phyloP scores from a whole-genome alignment of 2,113 vertebrate genomes.

The Toxotes chatareus region DNA sequence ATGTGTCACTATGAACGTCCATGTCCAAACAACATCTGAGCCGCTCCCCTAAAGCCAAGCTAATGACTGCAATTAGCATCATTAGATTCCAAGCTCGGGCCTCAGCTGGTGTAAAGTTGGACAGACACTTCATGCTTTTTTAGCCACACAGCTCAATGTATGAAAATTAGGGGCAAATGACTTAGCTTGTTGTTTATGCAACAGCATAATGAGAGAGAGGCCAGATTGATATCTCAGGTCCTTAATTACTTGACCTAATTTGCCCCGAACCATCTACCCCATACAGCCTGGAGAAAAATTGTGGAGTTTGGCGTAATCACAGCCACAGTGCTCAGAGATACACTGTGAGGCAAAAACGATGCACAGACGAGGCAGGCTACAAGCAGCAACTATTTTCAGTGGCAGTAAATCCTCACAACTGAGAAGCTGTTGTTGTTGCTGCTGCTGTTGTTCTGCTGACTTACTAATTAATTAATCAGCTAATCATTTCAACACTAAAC shows the following conservation, averaged over 20 bases:
- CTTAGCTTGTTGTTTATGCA: constrained; percentile 19
- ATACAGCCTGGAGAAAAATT: not conserved
- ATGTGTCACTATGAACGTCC: constrained; percentile 53
- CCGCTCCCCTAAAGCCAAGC: constrained; percentile 63
- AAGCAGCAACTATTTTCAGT: not conserved
- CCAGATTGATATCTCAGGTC: constrained; percentile 23
- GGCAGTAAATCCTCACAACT: not conserved
- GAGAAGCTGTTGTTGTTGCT: not conserved
- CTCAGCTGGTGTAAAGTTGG: constrained; percentile 66
- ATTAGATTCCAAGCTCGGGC: constrained; percentile 49
- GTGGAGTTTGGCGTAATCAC: not conserved
- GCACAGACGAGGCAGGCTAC: not conserved
- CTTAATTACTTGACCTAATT: constrained; percentile 45
- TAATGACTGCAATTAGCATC: constrained; percentile 79
- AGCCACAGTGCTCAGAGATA: not conserved
- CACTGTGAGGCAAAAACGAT: not conserved
- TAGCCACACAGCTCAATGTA: constrained; percentile 4
- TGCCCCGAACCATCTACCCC: not conserved
- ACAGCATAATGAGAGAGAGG: constrained; percentile 23
- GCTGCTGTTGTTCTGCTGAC: not conserved
- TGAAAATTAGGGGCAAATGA: constrained; percentile 26
- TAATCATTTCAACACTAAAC: not conserved
- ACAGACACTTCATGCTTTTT: constrained; percentile 30
- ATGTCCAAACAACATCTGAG: constrained; percentile 73
- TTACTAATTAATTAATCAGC: not conserved